Base-by-base conservation (phyloP, 2,113 vertebrate species). In the Megaceryle maxima region DNA sequence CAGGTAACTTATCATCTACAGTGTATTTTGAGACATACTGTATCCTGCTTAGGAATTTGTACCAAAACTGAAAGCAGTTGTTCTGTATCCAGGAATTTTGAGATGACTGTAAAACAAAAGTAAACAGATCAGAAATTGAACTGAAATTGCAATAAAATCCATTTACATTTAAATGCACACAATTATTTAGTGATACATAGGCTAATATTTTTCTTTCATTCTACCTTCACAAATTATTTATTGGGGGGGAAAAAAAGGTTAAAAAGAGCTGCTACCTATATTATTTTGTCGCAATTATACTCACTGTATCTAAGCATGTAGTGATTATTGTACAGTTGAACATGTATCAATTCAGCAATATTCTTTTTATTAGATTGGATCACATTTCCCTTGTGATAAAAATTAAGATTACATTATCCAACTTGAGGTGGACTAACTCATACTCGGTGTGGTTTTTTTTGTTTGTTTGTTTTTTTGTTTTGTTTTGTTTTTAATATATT, bases 1-100 rank as follows among this genome's bases (percentile, higher is more conserved):
- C 57, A 79, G 51, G 20, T 29, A 87, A 89, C 16, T 78, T 6
- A 66, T 74, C 48, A 37, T 44, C 53, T 70, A 46, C 78, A 5
- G 19, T 70, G 15, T 51, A 92, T 85, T 89, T 66, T 14, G 21
- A 90, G 95, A 97, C 98, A 68, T 98, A 99, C 99, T 19, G 99
- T 99, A 96, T 99, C 98, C 96, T 99, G 99, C 96, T 99, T 99
- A 91, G 99, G 99, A 97, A 99, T 98, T 98, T 99, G 99, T 75
- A 99, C 97, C 80, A 99, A 98, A 97, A 99, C 98, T 84, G 99
- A 99, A 92, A 99, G 98, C 76, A 99, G 98, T 80, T 99, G 99
- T 96, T 99, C 99, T 74, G 99, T 99, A 94, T 99, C 99, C 93
- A 99, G 97, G 97, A 99, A 99, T 97, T 98, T 98, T 97, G 98